These are phyloP conservation scores for Beris morrisii DNA, from an alignment of 2,888 invertebrate species.

Conservation along the genomic window DNA sequence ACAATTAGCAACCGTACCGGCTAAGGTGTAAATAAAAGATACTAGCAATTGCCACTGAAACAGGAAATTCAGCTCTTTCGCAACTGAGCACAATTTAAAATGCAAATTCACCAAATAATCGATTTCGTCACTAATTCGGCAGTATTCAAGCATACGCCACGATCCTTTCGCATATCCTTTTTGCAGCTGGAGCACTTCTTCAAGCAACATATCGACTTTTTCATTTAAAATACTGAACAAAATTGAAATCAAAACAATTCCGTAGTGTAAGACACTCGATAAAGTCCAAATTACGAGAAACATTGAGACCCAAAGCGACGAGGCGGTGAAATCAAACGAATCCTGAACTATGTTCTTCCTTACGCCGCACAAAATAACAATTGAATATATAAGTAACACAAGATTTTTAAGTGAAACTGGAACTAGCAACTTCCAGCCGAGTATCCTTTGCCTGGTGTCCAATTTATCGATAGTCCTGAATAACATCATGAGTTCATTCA, in stretches of 20 bases:
- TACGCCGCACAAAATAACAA: no score
- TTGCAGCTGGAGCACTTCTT: background rate
- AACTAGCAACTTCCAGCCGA: no score
- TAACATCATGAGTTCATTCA: no score
- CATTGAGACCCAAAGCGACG: background rate
- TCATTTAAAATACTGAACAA: background rate
- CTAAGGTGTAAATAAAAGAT: background rate
- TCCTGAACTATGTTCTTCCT: no score
- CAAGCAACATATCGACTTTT: background rate
- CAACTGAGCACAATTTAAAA: background rate
- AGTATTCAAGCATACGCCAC: background rate
- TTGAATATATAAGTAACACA: no score
- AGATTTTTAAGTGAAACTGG: no score
- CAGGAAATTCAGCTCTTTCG: background rate
- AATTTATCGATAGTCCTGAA: no score
- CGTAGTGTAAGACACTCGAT: background rate
- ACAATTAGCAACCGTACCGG: background rate
- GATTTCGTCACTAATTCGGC: background rate
- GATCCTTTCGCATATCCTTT: background rate
- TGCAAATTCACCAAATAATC: background rate
- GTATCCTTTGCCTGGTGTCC: no score
- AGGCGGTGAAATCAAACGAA: no score
- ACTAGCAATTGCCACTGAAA: conserved; percentile 4
- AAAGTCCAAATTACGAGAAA: background rate
- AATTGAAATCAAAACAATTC: background rate